Conservation (phyloP, 1,140 invertebrate species). For the Lithobius niger region DNA sequence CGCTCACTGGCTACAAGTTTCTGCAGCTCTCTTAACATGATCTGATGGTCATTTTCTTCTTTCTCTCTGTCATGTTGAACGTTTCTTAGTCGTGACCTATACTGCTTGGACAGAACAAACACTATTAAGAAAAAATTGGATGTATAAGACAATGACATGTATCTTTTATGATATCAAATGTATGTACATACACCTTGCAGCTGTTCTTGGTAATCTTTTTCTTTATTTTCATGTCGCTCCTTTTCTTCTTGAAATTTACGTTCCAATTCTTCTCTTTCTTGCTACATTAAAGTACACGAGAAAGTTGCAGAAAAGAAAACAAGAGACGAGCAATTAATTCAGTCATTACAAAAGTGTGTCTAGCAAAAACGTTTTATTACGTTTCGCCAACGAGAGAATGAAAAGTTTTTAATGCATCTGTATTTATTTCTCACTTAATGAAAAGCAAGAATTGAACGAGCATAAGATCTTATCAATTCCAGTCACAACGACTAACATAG, state of each 20-base stretch:
- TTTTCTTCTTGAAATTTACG: neutral
- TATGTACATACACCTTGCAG: neutral
- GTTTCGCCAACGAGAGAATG: too few species aligned
- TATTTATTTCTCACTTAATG: too few species aligned
- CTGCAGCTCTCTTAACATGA: constrained; percentile 53
- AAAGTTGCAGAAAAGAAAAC: neutral
- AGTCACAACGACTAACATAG: too few species aligned
- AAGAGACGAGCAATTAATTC: neutral
- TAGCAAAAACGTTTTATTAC: too few species aligned
- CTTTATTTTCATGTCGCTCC: neutral
- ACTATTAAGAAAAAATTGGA: too few species aligned
- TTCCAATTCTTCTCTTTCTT: neutral
- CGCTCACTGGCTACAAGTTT: constrained; percentile 46
- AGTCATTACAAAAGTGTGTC: neutral
- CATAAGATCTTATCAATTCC: too few species aligned
- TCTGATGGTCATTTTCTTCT: constrained; percentile 55
- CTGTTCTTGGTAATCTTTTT: constrained; percentile 2
- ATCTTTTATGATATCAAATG: too few species aligned
- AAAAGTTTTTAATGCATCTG: too few species aligned
- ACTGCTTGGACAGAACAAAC: too few species aligned
- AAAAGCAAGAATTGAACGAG: too few species aligned
- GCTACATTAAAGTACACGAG: constrained; percentile 7
- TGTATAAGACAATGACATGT: too few species aligned
- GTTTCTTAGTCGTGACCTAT: constrained; percentile 42
- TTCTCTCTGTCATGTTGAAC: constrained; percentile 61